Conservation (phyloP, 2,113 vertebrate species). For the Phocoena phocoena region DNA sequence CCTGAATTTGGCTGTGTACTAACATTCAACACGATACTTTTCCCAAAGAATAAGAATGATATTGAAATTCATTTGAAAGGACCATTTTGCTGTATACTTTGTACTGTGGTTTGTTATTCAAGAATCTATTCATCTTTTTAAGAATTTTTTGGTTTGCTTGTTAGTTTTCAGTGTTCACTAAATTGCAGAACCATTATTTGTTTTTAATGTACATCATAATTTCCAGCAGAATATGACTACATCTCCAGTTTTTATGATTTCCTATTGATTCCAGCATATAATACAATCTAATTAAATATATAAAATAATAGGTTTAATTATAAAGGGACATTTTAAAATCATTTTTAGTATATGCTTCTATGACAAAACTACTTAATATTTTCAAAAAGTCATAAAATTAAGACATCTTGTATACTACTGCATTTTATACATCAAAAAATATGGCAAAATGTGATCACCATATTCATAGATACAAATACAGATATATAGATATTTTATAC, state of each 20-base stretch:
- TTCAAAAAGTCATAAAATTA: background rate
- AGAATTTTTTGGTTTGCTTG: background rate
- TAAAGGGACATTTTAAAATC: background rate
- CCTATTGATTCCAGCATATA: background rate
- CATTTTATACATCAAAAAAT: background rate
- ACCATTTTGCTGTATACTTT: background rate
- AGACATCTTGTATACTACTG: background rate
- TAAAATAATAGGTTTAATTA: background rate
- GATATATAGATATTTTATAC: background rate
- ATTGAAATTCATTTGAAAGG: background rate
- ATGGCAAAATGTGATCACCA: background rate
- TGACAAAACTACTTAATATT: background rate
- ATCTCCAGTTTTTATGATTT: background rate
- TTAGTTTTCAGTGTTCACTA: background rate
- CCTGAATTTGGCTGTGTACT: background rate
- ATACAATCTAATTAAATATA: background rate
- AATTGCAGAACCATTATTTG: background rate
- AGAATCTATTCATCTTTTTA: background rate
- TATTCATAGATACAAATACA: background rate
- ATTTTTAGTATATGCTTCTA: background rate
- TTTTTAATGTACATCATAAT: background rate
- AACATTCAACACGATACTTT: background rate
- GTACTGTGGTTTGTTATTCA: background rate
- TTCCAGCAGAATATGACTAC: background rate
- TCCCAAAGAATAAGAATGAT: background rate